These are phyloP conservation scores for Phrynocephalus guinanensis DNA, from an alignment of 2,797 vertebrate genomes.

Conservation along the genomic window DNA sequence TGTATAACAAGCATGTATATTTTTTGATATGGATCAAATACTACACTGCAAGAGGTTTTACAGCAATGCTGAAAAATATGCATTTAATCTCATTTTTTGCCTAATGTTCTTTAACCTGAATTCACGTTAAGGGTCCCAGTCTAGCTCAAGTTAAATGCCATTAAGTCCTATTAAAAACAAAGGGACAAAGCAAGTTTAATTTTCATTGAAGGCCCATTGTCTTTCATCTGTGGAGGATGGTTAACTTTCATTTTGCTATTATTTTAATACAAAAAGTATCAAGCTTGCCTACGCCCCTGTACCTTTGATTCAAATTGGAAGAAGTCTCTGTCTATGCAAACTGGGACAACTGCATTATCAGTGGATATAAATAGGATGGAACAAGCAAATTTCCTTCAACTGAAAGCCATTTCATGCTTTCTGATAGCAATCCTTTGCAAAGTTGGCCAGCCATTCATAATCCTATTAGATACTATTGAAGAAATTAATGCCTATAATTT, in stretches of 20 bases:
- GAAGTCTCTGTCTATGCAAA: conserved; percentile 27
- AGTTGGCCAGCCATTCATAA: conserved; percentile 40
- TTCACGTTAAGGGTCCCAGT: background rate
- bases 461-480: conserved; percentile 59
- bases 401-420: conserved; percentile 29
- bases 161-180: background rate
- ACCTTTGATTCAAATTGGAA: conserved; percentile 56
- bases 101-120: conserved; percentile 67
- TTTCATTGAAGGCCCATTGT: conserved; percentile 23
- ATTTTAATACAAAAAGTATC: conserved; percentile 60
- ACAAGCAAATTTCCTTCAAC: conserved; percentile 30
- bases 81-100: conserved; percentile 60
- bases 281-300: conserved; percentile 47
- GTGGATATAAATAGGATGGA: conserved; percentile 15
- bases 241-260: background rate
- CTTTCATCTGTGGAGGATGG: conserved; percentile 18
- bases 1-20: conserved; percentile 75
- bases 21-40: conserved; percentile 75
- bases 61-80: conserved; percentile 80
- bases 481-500: conserved; percentile 61
- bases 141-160: background rate
- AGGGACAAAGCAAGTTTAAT: background rate
- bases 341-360: conserved; percentile 33
- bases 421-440: conserved; percentile 19
- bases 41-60: conserved; percentile 83